These are phyloP conservation scores for Spilogale gracilis DNA, from an alignment of 2,113 vertebrate species.

Conservation along the genomic window DNA sequence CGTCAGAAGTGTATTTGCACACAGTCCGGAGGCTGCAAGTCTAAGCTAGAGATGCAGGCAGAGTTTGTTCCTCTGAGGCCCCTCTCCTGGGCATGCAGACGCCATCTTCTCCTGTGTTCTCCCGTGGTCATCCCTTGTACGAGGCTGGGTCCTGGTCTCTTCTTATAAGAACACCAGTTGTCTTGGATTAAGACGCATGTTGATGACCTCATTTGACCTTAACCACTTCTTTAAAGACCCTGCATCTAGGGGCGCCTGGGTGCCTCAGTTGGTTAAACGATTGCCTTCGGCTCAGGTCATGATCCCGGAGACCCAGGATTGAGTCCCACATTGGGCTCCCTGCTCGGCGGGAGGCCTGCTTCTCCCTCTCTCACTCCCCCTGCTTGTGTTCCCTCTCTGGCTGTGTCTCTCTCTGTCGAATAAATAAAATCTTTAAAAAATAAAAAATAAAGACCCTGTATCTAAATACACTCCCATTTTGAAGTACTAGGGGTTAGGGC, in stretches of 20 bases:
- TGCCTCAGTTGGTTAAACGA: no score
- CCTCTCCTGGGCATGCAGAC: neutral
- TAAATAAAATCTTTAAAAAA: no score
- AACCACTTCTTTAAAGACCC: neutral
- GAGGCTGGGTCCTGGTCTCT: neutral
- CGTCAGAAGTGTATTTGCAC: fast-evolving
- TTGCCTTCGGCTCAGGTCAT: no score
- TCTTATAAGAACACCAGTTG: neutral
- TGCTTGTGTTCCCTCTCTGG: no score
- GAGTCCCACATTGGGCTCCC: no score
- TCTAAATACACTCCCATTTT: neutral
- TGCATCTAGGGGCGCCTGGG: neutral
- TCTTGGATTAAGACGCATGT: neutral
- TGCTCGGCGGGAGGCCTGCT: no score
- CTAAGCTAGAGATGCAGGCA: fast-evolving
- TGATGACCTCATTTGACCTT: neutral
- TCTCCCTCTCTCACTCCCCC: no score
- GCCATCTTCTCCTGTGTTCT: neutral
- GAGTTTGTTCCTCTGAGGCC: neutral
- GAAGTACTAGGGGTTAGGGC: neutral
- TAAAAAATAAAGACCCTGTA: neutral
- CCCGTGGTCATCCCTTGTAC: fast-evolving
- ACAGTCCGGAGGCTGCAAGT: neutral
- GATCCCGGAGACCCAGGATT: no score
- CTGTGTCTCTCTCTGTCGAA: no score